phyloP scores from a whole-genome alignment of 2,888 invertebrate genomes.

The Conomelus anceps region DNA sequence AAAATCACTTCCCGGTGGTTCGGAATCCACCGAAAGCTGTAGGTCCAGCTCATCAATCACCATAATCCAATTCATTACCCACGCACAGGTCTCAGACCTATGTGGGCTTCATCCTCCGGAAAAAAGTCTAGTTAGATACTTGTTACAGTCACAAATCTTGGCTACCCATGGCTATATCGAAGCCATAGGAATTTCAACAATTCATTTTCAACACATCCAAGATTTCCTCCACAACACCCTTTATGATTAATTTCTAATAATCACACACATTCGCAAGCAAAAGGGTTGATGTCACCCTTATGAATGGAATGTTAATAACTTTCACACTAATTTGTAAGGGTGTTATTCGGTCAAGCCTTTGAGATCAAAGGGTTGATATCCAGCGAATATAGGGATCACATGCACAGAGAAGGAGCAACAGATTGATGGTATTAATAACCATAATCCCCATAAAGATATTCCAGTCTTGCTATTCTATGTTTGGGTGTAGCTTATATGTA shows the following conservation, averaged over 20 bases:
- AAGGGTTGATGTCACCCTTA: not conserved
- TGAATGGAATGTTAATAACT: not conserved
- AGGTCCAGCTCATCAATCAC: too few relatives aligned
- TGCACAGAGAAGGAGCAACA: not conserved
- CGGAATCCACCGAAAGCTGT: too few relatives aligned
- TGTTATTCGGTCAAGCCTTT: not conserved
- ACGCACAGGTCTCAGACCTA: too few relatives aligned
- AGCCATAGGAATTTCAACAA: too few relatives aligned
- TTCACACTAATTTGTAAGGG: not conserved
- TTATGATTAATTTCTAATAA: not conserved
- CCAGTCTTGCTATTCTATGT: not conserved
- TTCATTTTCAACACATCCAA: not conserved
- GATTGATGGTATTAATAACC: not conserved
- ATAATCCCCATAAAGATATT: not conserved
- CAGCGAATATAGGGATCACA: not conserved
- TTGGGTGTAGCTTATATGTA: not conserved
- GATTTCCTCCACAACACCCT: not conserved
- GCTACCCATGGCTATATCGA: too few relatives aligned
- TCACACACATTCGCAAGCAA: not conserved
- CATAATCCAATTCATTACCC: too few relatives aligned
- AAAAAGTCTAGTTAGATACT: too few relatives aligned
- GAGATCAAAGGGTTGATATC: not conserved
- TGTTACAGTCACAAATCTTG: too few relatives aligned
- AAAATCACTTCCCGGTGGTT: too few relatives aligned
- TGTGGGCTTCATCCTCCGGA: too few relatives aligned